phyloP scores from a whole-genome alignment of 1,140 invertebrate genomes.

The Drosophila rufa region DNA sequence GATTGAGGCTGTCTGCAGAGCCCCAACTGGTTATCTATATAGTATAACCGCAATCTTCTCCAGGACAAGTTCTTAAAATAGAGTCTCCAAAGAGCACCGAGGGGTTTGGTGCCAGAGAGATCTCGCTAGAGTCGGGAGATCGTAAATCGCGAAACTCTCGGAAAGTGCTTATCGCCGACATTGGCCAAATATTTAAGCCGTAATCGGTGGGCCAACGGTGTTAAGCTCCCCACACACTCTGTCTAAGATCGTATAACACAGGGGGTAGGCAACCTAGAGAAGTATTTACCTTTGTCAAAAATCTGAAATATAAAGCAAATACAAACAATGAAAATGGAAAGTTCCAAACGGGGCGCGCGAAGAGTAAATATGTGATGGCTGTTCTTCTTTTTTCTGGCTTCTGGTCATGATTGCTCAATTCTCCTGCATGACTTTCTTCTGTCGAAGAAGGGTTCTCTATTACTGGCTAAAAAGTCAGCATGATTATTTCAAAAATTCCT shows the following conservation, averaged over 20 bases:
- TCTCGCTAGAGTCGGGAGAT: background rate
- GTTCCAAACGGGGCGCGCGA: constrained; percentile 24
- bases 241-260: constrained; percentile 20
- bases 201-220: constrained; percentile 26
- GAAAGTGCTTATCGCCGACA: constrained; percentile 32
- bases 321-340: constrained; percentile 49
- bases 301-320: constrained; percentile 12
- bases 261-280: constrained; percentile 1
- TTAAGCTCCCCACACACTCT: constrained; percentile 30
- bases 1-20: background rate
- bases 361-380: constrained; percentile 33
- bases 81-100: constrained; percentile 1
- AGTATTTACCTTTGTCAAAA: constrained; percentile 20
- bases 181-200: constrained; percentile 43
- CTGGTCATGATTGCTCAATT: constrained; percentile 6
- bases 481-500: background rate
- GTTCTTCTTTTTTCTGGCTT: background rate
- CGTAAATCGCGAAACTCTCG: constrained; percentile 13
- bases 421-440: constrained; percentile 1
- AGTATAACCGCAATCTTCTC: background rate
- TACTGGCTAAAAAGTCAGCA: constrained; percentile 1
- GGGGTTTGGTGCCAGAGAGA: background rate
- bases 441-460: background rate
- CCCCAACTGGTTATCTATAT: no score
- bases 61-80: constrained; percentile 15